Conservation (phyloP, 1,140 invertebrate genomes). For the Triops cancriformis region DNA sequence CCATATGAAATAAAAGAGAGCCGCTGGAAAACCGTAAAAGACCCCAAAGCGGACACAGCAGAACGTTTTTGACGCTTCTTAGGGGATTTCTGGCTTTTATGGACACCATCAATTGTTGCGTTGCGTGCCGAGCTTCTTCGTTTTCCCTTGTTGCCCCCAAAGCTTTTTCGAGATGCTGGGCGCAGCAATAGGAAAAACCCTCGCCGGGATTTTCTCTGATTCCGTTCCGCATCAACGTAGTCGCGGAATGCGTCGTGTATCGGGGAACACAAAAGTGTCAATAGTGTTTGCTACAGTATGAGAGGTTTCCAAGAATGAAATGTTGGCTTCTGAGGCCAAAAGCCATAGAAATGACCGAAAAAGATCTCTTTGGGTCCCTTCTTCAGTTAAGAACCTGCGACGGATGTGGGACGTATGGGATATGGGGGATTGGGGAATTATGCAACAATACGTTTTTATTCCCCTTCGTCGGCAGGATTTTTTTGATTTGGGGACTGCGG, state of each 20-base stretch:
- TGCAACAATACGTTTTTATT: neutral
- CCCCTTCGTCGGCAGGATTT: neutral
- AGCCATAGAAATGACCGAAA: neutral
- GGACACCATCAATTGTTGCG: neutral
- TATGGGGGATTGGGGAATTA: neutral
- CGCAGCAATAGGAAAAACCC: neutral
- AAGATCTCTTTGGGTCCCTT: neutral
- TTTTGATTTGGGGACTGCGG: too few relatives aligned
- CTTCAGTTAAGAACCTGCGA: neutral
- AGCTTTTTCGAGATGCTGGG: neutral
- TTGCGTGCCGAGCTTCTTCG: neutral
- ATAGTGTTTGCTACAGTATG: neutral
- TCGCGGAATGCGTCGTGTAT: neutral
- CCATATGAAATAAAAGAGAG: neutral
- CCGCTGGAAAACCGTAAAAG: neutral
- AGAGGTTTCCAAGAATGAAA: neutral
- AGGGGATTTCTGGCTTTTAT: neutral
- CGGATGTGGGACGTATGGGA: neutral
- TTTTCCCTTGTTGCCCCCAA: neutral
- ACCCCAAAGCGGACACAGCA: too few relatives aligned
- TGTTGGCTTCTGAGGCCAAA: neutral
- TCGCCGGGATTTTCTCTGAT: neutral
- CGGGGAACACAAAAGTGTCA: neutral
- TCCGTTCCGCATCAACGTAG: slow-evolving; percentile 8
- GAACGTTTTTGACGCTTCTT: neutral